Conservation (phyloP, 2,113 vertebrate species). For the Mola mola region DNA sequence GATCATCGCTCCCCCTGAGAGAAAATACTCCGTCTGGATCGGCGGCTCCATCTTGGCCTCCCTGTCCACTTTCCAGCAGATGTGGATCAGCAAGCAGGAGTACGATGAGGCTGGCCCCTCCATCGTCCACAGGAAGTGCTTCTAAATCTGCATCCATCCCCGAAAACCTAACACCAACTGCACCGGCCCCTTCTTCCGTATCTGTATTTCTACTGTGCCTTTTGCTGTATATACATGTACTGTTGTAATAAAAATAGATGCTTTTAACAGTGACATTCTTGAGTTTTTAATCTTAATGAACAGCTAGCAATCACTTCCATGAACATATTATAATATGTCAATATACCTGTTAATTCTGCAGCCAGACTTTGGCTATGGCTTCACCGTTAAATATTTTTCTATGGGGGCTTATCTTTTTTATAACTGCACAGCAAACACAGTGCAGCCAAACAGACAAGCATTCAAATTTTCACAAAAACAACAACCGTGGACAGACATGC, state of each 20-base stretch:
- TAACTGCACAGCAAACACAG: no score
- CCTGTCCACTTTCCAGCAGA: conserved; percentile 99
- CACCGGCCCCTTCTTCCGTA: conserved; percentile 40
- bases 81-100: conserved; percentile 99
- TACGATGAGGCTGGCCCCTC: conserved; percentile 98
- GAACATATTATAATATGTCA: not conserved
- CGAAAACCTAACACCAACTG: conserved; percentile 32
- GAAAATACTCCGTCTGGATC: conserved; percentile 99
- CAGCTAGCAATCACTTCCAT: not conserved
- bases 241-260: conserved; percentile 84
- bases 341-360: not conserved
- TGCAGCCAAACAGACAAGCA: no score
- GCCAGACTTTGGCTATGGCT: no score
- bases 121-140: conserved; percentile 99
- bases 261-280: conserved; percentile 68
- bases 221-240: conserved; percentile 84
- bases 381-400: no score
- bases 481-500: no score
- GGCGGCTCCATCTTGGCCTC: conserved; percentile 99
- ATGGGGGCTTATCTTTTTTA: no score
- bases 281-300: not conserved
- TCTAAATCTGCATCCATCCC: conserved; percentile 79
- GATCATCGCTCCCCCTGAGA: conserved; percentile 98
- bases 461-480: no score
- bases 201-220: conserved; percentile 78